Evolutionary conservation across 2,113 vertebrate genomes (phyloP).

Genomic region (Elephas maximus): DNA sequence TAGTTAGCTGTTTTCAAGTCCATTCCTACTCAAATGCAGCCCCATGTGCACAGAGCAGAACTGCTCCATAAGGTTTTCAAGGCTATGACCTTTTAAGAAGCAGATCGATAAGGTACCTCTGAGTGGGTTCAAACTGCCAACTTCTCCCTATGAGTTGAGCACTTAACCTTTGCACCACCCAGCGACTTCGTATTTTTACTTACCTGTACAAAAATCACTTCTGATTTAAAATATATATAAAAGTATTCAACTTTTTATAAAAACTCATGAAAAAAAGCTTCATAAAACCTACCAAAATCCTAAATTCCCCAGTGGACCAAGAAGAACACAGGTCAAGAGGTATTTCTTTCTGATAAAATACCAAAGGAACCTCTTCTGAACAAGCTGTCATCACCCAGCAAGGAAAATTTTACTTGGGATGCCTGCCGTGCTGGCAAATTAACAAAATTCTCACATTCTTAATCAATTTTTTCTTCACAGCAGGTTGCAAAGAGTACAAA

Average conservation of each 20-base stretch:
- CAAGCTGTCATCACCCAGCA: constrained; percentile 60
- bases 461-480: constrained; percentile 83
- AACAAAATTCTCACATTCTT: constrained; percentile 85
- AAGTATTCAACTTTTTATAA: not conserved
- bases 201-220: not conserved
- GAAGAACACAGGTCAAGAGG: not conserved
- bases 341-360: constrained; percentile 17
- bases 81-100: not conserved
- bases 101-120: no score
- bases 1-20: not conserved
- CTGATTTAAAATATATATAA: not conserved
- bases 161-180: no score
- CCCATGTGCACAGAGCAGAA: not conserved
- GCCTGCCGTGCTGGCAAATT: constrained; percentile 88
- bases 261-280: not conserved
- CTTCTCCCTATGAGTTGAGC: no score
- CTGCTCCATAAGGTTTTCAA: not conserved
- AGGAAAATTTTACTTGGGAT: constrained; percentile 65
- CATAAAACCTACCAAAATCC: not conserved
- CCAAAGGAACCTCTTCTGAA: constrained; percentile 66
- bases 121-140: no score
- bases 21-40: not conserved
- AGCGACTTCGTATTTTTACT: not conserved
- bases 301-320: not conserved
- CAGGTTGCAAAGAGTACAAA: constrained; percentile 71